Percentiles rank a stretch among this genome's conserved stretches.
phyloP scores from a whole-genome alignment of 2,113 vertebrate species.

The Myotis brandtii region DNA sequence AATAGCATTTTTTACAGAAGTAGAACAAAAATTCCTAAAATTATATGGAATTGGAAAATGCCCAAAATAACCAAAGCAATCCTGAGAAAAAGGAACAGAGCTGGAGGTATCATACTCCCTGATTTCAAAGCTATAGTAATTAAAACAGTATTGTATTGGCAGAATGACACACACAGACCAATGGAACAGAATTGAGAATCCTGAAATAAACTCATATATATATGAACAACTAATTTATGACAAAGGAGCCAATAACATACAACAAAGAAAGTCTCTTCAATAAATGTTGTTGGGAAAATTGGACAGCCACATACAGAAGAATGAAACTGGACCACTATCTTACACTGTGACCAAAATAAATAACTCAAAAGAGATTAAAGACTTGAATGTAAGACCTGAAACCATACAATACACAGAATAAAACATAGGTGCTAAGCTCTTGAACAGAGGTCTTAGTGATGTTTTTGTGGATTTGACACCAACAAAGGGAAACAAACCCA shows the following conservation, averaged over 20 bases:
- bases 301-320: neutral
- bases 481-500: neutral
- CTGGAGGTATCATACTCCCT: neutral
- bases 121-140: neutral
- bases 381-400: neutral
- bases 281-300: neutral
- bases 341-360: neutral
- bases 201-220: neutral
- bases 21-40: neutral
- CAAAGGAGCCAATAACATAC: neutral
- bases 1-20: neutral
- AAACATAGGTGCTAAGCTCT: neutral
- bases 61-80: neutral
- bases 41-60: neutral
- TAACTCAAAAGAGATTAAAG: neutral
- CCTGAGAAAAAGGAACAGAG: neutral
- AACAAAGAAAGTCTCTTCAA: neutral
- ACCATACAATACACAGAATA: neutral
- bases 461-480: neutral
- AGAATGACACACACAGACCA: neutral
- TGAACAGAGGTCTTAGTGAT: neutral
- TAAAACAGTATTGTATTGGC: neutral
- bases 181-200: neutral
- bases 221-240: neutral
- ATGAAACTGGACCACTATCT: neutral